Conservation (phyloP, 2,797 vertebrate genomes). For the Pristis pectinata region DNA sequence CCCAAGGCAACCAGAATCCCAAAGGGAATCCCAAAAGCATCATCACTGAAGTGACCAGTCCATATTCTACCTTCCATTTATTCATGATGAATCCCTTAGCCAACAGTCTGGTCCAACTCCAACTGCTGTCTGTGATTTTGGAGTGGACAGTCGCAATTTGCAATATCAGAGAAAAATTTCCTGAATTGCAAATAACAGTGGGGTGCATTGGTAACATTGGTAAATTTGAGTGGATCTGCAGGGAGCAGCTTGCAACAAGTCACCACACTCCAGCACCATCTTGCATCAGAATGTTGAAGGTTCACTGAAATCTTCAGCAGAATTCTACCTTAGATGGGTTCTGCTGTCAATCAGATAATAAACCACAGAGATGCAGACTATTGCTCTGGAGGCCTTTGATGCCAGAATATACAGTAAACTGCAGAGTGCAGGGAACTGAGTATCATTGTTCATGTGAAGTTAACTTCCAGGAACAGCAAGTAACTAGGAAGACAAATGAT, state of each 20-base stretch:
- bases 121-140: not conserved
- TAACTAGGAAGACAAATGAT: too few relatives aligned
- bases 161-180: not conserved
- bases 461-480: too few relatives aligned
- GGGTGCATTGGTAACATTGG: too few relatives aligned
- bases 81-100: not conserved
- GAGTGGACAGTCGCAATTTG: not conserved
- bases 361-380: not conserved
- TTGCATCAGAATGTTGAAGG: not conserved
- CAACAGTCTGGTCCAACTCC: not conserved
- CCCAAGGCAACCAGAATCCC: not conserved
- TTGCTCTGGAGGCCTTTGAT: not conserved
- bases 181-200: not conserved
- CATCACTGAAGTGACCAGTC: not conserved
- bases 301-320: not conserved
- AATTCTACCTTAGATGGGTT: not conserved
- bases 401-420: not conserved
- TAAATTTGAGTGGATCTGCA: too few relatives aligned
- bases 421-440: too few relatives aligned
- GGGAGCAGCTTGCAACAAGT: too few relatives aligned
- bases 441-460: too few relatives aligned
- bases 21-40: not conserved
- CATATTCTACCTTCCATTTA: not conserved
- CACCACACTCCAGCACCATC: too few relatives aligned
- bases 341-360: not conserved